Conservation (phyloP, 2,113 vertebrate species). For the Triplophysa siluroides region DNA sequence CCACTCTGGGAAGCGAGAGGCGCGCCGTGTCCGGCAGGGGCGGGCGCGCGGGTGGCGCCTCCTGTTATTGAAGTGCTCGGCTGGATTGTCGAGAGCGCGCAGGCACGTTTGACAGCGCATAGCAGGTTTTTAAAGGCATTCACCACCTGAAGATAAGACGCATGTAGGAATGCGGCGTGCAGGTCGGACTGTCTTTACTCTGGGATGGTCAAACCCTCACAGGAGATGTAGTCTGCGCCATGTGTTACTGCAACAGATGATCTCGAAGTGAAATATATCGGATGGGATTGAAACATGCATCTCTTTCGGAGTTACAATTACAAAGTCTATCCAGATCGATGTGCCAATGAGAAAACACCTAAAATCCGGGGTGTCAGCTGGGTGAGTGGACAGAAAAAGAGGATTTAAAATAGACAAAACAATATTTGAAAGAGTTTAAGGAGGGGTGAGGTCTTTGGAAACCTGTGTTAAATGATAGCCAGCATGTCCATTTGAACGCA, state of each 20-base stretch:
- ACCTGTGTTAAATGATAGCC: no score
- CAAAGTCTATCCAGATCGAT: conserved; percentile 81
- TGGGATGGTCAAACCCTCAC: neutral
- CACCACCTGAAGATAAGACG: neutral
- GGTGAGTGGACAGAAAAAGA: conserved; percentile 68
- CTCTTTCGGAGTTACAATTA: conserved; percentile 87
- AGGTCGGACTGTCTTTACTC: neutral
- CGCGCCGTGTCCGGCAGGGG: neutral
- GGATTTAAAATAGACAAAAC: neutral
- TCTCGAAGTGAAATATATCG: conserved; percentile 41
- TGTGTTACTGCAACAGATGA: conserved; percentile 48
- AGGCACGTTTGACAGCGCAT: neutral
- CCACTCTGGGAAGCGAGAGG: neutral
- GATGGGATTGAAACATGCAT: conserved; percentile 75
- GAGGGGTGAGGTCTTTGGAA: neutral
- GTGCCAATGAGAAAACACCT: conserved; percentile 64
- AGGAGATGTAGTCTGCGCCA: conserved; percentile 40
- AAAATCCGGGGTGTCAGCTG: conserved; percentile 85
- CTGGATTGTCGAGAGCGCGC: neutral
- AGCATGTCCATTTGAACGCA: no score
- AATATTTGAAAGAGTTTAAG: neutral
- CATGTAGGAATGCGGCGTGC: conserved; percentile 21
- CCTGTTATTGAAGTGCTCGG: neutral
- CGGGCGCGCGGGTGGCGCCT: conserved; percentile 12
- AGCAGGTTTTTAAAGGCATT: conserved; percentile 23